A percentile compares a stretch with the other conserved stretches of the same genome.
Conservation (phyloP, 2,888 invertebrate species). For the Protonemura montana region DNA sequence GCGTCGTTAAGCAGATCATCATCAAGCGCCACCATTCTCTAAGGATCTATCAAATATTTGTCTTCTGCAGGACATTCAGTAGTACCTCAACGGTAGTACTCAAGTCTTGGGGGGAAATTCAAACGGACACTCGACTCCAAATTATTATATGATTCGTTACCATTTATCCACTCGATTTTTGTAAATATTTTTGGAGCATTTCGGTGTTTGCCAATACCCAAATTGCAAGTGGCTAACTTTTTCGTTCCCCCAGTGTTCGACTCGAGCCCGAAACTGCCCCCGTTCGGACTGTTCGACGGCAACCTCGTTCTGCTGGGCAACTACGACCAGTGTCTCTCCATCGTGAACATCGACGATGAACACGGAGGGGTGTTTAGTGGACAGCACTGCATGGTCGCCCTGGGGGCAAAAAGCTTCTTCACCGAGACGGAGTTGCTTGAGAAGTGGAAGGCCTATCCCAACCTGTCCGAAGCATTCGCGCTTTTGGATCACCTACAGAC, state of each 20-base stretch:
- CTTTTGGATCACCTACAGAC: slow-evolving; percentile 45
- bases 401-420: not conserved
- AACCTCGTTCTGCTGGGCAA: slow-evolving; percentile 60
- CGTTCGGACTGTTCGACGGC: slow-evolving; percentile 58
- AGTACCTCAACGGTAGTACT: no score
- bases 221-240: no score
- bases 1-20: no score
- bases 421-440: slow-evolving; percentile 48
- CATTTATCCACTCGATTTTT: no score
- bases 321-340: slow-evolving; percentile 58
- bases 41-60: no score
- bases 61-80: no score
- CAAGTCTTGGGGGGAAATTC: no score
- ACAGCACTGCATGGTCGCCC: slow-evolving; percentile 57
- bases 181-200: no score
- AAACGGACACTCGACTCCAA: no score
- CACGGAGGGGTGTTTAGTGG: slow-evolving; percentile 52
- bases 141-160: no score
- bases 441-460: slow-evolving; percentile 50
- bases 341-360: slow-evolving; percentile 55
- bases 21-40: no score
- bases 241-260: slow-evolving; percentile 59
- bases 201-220: no score
- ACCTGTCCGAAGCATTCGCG: slow-evolving; percentile 52
- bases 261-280: slow-evolving; percentile 60